Evolutionary conservation across 2,888 invertebrate species (phyloP).

Genomic region (Plebejus argus): DNA sequence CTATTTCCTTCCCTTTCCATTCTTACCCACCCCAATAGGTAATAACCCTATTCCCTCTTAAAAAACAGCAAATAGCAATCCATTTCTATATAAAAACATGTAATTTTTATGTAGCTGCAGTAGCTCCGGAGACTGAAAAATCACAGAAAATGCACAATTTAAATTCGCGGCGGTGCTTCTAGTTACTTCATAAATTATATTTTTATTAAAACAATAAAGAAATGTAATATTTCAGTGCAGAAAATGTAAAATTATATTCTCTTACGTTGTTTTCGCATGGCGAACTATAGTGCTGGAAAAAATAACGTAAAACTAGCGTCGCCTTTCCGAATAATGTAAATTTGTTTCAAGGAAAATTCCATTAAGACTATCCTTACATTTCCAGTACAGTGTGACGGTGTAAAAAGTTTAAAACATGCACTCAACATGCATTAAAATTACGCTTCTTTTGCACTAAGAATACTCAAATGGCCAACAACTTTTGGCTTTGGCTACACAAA

Average conservation of each 20-base stretch:
- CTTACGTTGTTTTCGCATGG: slow-evolving; percentile 5
- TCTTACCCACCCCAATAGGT: too few species aligned
- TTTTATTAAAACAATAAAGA: slow-evolving; percentile 12
- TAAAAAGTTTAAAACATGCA: neutral
- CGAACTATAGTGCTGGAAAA: slow-evolving; percentile 2
- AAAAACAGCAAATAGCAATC: neutral
- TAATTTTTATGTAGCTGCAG: neutral
- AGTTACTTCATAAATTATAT: slow-evolving; percentile 14
- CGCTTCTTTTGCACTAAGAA: neutral
- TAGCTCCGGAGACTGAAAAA: neutral
- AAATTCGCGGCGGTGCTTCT: neutral
- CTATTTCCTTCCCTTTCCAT: too few species aligned
- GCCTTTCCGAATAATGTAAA: neutral
- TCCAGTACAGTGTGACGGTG: neutral
- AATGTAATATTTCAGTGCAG: slow-evolving; percentile 14
- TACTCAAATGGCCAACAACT: neutral
- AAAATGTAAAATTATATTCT: slow-evolving; percentile 13
- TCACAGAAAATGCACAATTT: neutral
- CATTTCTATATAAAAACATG: neutral
- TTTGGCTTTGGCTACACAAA: neutral
- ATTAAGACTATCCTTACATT: neutral
- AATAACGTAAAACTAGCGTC: neutral
- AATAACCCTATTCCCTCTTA: too few species aligned
- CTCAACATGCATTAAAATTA: slow-evolving; percentile 7
- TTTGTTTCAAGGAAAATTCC: neutral